Base-by-base conservation (phyloP, 2,888 invertebrate species). In the Harpalus rufipes region DNA sequence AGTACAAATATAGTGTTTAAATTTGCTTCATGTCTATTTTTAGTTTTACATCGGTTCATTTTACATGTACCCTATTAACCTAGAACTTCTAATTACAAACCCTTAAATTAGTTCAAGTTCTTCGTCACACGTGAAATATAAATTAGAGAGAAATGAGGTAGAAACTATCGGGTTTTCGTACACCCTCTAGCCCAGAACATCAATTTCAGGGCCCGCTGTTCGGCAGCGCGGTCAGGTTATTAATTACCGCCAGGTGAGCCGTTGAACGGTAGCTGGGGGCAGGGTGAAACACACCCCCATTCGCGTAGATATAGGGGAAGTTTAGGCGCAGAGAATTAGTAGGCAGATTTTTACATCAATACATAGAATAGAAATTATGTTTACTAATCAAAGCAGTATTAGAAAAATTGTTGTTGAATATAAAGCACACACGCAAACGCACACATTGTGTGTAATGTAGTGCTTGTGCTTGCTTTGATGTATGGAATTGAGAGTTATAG, bases 151-250 rank as follows among this genome's bases (percentile, higher is more conserved):
- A 68, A 68, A 68, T 68, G 32, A 25, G 32, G 32, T 59, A 59
- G 59, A 68, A 68, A 68, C 68, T 68, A 68, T 68, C 68, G 68
- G 68, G 32, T 14, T 4, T 32, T 7, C 39, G 32, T 14, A 14
- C 39, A 32, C 68, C 68, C 39, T 63, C 12, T 32, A 68, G 32
- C 39, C 68, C 68, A 39, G n/a, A 25, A 25, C 68, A 68, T 68
- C 68, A 39, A 68, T 68, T 68, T 25, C 32, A n/a, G 39, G 14
- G 68, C 68, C 16, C 68, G 32, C 32, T 68, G n/a, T 68, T 68
- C 68, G 32, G 68, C 32, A 39, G 68, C 32, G 14, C 14, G 68
- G 68, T 68, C 68, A 68, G 68, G 68, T 68, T 68, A 68, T 68
- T 68, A 68, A 68, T 68, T 68, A 74, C 74, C 10, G 21, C 74